A percentile compares a stretch with the other conserved stretches of the same genome.
Evolutionary conservation across 1,140 invertebrate genomes (phyloP).

Genomic region (Drosophila prosaltans): DNA sequence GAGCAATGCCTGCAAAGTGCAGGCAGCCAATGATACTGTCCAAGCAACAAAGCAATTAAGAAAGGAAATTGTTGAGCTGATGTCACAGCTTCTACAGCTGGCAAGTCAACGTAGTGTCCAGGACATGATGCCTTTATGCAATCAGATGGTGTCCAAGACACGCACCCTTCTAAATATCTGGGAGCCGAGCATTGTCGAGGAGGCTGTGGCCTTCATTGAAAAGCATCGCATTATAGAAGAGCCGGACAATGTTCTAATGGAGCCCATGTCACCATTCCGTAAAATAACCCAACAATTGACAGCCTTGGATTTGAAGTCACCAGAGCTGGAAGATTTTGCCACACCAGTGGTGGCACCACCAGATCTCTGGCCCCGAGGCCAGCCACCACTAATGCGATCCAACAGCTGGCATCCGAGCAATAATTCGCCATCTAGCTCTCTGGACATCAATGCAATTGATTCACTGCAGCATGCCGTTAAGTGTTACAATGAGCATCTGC

Average conservation of each 20-base stretch:
- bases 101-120: conserved; percentile 89
- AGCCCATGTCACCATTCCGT: conserved; percentile 89
- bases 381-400: conserved; percentile 71
- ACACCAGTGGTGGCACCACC: conserved; percentile 87
- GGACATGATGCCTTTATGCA: conserved; percentile 90
- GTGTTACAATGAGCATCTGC: conserved; percentile 76
- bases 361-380: conserved; percentile 85
- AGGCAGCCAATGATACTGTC: conserved; percentile 91
- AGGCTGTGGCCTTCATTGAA: conserved; percentile 92
- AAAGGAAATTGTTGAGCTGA: conserved; percentile 90
- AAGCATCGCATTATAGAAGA: conserved; percentile 85
- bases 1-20: conserved; percentile 86
- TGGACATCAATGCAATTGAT: conserved; percentile 80
- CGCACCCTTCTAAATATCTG: conserved; percentile 91
- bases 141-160: conserved; percentile 91
- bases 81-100: conserved; percentile 88
- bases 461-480: conserved; percentile 76
- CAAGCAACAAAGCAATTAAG: conserved; percentile 90
- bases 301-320: conserved; percentile 87
- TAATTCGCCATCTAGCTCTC: conserved; percentile 60
- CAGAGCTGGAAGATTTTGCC: conserved; percentile 89
- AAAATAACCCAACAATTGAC: conserved; percentile 90
- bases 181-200: conserved; percentile 92
- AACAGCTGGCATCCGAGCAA: conserved; percentile 77
- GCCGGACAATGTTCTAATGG: conserved; percentile 77